Base-by-base conservation (phyloP, 2,888 invertebrate species). In the Acanthosepion pharaonis region DNA sequence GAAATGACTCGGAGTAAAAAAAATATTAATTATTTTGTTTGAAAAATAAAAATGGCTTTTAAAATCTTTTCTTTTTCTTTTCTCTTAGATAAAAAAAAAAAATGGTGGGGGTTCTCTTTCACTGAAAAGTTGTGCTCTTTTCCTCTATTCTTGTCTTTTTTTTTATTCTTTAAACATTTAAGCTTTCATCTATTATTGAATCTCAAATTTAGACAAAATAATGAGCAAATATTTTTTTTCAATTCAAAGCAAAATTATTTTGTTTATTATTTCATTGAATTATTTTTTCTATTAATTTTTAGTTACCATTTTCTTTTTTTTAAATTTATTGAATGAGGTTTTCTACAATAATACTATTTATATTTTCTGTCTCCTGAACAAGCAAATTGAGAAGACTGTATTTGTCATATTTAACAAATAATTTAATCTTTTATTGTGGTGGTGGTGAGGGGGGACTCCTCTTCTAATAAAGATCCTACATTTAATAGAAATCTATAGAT, bases 131-230 rank as follows among this genome's bases (percentile, higher is more conserved):
- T 78, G 15, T 78, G 0, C 15, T 15, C 9, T n/a, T 78, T 33
- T 33, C 15, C 78, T 78, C 9, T 11, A 20, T 59, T 59, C 18
- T 55, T 55, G 15, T 78, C n/a, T n/a, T n/a, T n/a, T 78, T 64
- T 64, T 25, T 5, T 28, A 11, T n/a, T n/a, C 6, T n/a, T 33
- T 11, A 0, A 78, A 78, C 78, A 78, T 33, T 78, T 5, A 78
- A 15, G 3, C n/a, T n/a, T n/a, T n/a, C n/a, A 78, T 78, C 11
- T 78, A 78, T n/a, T 78, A 11, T 78, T 78, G 15, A 33, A n/a
- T n/a, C 78, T n/a, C n/a, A 78, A n/a, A 78, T 78, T 78, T 18
- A 78, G n/a, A 78, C n/a, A 78, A 78, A 64, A 78, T 78, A n/a
- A 78, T 59, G 59, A 59, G 4, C n/a, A 78, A 9, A 78, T n/a